Evolutionary conservation across 2,888 invertebrate species (phyloP).

Genomic region (Phyllotreta cruciferae): DNA sequence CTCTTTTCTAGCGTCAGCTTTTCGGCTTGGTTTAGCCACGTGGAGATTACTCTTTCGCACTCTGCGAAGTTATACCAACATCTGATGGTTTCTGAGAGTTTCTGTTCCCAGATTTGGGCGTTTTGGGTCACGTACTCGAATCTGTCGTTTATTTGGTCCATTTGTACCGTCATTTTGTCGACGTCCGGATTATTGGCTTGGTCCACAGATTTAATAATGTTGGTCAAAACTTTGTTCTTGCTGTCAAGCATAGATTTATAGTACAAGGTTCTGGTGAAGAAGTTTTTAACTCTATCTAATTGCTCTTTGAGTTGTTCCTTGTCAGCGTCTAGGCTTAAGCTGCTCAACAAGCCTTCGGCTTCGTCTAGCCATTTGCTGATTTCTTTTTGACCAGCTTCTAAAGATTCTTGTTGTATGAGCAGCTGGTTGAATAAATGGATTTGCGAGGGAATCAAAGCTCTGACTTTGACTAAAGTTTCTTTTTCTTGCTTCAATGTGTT

Average conservation of each 20-base stretch:
- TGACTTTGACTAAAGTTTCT: constrained; percentile 83
- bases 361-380: constrained; percentile 86
- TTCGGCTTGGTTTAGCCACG: constrained; percentile 88
- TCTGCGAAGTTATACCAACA: constrained; percentile 87
- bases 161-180: constrained; percentile 71
- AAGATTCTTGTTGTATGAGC: constrained; percentile 85
- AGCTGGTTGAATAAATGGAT: constrained; percentile 84
- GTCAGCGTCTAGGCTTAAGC: constrained; percentile 67
- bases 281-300: constrained; percentile 82
- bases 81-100: constrained; percentile 78
- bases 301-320: constrained; percentile 78
- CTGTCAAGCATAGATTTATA: constrained; percentile 94
- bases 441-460: constrained; percentile 83
- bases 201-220: constrained; percentile 81
- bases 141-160: constrained; percentile 83
- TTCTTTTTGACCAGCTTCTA: constrained; percentile 87
- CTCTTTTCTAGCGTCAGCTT: constrained; percentile 80
- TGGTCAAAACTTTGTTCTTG: constrained; percentile 92
- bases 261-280: constrained; percentile 88
- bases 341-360: constrained; percentile 77
- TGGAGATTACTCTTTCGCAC: constrained; percentile 79
- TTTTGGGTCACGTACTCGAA: constrained; percentile 80
- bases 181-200: constrained; percentile 78
- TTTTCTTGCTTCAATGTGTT: constrained; percentile 85
- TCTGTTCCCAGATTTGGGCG: constrained; percentile 79